phyloP scores from a whole-genome alignment of 1,140 invertebrate genomes.

The Drosophila simulans region DNA sequence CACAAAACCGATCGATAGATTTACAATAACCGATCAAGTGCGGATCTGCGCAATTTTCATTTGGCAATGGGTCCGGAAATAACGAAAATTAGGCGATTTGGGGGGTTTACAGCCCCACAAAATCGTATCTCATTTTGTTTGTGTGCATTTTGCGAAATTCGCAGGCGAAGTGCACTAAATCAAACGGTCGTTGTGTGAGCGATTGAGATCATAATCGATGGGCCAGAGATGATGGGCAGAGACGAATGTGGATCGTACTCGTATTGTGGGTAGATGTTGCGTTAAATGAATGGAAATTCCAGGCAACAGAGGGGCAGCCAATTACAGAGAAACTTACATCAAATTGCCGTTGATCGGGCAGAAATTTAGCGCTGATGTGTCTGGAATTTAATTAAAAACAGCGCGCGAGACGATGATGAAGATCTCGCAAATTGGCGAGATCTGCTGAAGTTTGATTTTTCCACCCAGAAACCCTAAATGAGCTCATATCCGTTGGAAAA shows the following conservation, averaged over 20 bases:
- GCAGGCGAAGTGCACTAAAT: slow-evolving; percentile 67
- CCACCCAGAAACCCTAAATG: slow-evolving; percentile 50
- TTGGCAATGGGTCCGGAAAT: slow-evolving; percentile 23
- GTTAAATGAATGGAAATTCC: slow-evolving; percentile 80
- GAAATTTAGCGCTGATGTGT: slow-evolving; percentile 48
- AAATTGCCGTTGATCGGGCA: slow-evolving; percentile 53
- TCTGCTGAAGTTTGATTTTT: slow-evolving; percentile 51
- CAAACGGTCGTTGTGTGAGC: slow-evolving; percentile 63
- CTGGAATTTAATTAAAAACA: slow-evolving; percentile 80
- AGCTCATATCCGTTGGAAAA: slow-evolving; percentile 77
- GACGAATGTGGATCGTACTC: background rate
- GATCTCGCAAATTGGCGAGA: slow-evolving; percentile 58
- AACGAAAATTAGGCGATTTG: slow-evolving; percentile 8
- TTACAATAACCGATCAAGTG: background rate
- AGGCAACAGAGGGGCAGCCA: slow-evolving; percentile 29
- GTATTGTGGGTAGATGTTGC: slow-evolving; percentile 51
- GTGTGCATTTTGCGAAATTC: slow-evolving; percentile 42
- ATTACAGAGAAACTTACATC: slow-evolving; percentile 70
- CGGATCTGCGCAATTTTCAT: slow-evolving; percentile 22
- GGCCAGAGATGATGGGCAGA: slow-evolving; percentile 22
- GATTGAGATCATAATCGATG: slow-evolving; percentile 71
- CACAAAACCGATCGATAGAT: slow-evolving; percentile 11
- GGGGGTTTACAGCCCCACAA: slow-evolving; percentile 17
- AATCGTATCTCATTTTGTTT: slow-evolving; percentile 25
- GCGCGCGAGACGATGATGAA: slow-evolving; percentile 36